These are phyloP conservation scores for Pleuronectes platessa DNA, from an alignment of 2,113 vertebrate species.

Conservation along the genomic window DNA sequence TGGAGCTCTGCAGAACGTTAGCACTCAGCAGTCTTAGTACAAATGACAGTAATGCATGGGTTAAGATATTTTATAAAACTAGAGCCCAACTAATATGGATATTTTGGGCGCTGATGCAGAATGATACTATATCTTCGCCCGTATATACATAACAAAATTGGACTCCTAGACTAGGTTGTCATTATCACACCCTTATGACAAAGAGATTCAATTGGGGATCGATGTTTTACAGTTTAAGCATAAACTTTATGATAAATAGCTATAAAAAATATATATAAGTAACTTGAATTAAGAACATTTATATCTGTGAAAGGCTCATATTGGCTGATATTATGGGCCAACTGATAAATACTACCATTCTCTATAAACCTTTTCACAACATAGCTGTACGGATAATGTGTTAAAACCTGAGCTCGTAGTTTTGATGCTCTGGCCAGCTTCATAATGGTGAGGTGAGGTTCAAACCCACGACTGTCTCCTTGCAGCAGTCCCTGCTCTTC, in stretches of 20 bases:
- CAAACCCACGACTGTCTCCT: conserved; percentile 85
- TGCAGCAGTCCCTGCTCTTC: conserved; percentile 87
- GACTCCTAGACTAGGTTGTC: too few species aligned
- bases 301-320: too few species aligned
- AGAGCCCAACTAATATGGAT: not conserved
- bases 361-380: too few species aligned
- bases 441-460: conserved; percentile 97
- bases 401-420: conserved; percentile 86
- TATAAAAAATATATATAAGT: too few species aligned
- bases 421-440: conserved; percentile 90
- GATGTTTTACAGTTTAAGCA: too few species aligned
- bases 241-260: too few species aligned
- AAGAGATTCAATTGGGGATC: too few species aligned
- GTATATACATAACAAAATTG: not conserved
- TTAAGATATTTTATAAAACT: not conserved
- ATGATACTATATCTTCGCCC: not conserved
- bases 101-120: not conserved
- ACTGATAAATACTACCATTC: too few species aligned
- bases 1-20: not conserved
- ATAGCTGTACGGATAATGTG: too few species aligned
- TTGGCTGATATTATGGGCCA: too few species aligned
- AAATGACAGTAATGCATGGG: not conserved
- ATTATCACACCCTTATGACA: too few species aligned
- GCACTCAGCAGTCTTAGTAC: not conserved
- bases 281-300: too few species aligned